Evolutionary conservation across 2,113 vertebrate genomes (phyloP).

Genomic region (Paralichthys olivaceus): DNA sequence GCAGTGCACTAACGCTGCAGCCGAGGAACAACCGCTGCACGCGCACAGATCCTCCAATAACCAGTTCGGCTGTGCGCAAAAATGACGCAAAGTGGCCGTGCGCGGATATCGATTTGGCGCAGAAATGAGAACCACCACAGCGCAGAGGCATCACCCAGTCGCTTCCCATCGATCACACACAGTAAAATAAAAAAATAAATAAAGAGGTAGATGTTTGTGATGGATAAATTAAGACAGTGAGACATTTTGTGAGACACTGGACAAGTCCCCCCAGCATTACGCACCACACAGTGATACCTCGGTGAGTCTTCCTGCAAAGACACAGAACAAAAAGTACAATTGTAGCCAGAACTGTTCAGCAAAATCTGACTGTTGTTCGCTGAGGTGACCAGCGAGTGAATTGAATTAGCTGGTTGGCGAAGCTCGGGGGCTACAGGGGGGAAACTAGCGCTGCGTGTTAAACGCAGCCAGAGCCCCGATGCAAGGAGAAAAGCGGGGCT

Average conservation of each 20-base stretch:
- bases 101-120: background rate
- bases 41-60: background rate
- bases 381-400: slow-evolving; percentile 42
- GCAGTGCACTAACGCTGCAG: slow-evolving; percentile 28
- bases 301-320: slow-evolving; percentile 84
- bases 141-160: background rate
- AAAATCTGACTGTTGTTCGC: slow-evolving; percentile 42
- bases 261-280: slow-evolving; percentile 77
- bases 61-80: background rate
- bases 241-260: slow-evolving; percentile 47
- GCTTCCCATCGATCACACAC: background rate
- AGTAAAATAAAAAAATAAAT: background rate
- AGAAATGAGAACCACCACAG: background rate
- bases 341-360: slow-evolving; percentile 71
- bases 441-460: too few species aligned
- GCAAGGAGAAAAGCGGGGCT: slow-evolving; percentile 32
- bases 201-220: background rate
- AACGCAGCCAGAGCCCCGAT: slow-evolving; percentile 30
- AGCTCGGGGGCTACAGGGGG: background rate
- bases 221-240: slow-evolving; percentile 35
- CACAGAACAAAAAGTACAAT: slow-evolving; percentile 83
- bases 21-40: slow-evolving; percentile 5
- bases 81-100: background rate
- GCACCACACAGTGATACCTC: slow-evolving; percentile 83
- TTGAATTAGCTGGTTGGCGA: background rate